These are phyloP conservation scores for Stenichneumon culpator DNA, from an alignment of 2,888 invertebrate genomes.

Conservation along the genomic window DNA sequence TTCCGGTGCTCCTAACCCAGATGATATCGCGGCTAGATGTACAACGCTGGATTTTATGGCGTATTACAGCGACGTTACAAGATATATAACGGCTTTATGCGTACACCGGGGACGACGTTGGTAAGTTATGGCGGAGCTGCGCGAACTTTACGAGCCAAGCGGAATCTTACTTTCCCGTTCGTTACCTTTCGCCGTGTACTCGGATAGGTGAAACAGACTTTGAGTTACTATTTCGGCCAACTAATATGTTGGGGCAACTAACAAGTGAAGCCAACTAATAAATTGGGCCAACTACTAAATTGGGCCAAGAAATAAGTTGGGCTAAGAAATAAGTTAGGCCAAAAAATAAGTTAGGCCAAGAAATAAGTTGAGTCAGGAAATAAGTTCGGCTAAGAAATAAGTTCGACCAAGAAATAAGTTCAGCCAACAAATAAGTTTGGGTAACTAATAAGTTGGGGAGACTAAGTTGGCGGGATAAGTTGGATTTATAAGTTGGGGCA, in stretches of 20 bases:
- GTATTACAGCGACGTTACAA: constrained; percentile 81
- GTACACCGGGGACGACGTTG: constrained; percentile 70
- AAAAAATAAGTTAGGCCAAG: neutral
- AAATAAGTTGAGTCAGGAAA: no score
- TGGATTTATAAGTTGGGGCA: neutral
- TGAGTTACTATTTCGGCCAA: neutral
- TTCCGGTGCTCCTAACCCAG: constrained; percentile 80
- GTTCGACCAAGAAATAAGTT: neutral
- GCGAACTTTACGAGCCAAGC: constrained; percentile 76
- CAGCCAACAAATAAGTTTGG: neutral
- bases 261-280: neutral
- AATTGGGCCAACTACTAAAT: neutral
- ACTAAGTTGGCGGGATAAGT: no score
- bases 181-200: neutral
- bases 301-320: neutral
- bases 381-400: neutral
- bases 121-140: constrained; percentile 78
- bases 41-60: constrained; percentile 81
- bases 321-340: neutral
- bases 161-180: constrained; percentile 75
- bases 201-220: neutral
- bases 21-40: constrained; percentile 82
- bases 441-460: neutral
- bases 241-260: neutral
- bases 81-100: constrained; percentile 81